Base-by-base conservation (phyloP, 2,797 vertebrate genomes). In the Agapornis canus region DNA sequence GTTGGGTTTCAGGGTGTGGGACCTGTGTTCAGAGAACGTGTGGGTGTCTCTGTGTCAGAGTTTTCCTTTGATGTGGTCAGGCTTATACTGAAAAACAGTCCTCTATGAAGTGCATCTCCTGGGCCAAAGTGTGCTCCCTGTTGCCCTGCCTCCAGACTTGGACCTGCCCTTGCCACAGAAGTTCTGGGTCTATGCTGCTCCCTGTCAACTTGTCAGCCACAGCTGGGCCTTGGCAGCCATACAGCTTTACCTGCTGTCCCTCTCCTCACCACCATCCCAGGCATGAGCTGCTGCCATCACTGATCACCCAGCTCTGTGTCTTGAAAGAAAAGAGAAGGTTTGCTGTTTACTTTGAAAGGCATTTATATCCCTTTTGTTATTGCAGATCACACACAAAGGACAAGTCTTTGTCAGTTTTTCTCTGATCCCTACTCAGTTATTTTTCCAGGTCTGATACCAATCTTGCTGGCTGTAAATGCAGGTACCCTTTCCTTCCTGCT, bases 91-190 rank as follows among this genome's bases (percentile, higher is more conserved):
- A 42, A 78, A 92, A 68, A 29, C 13, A n/a, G 51, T 76, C 27
- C 22, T 48, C 45, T 65, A 60, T 23, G 8, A 4, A 45, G 14
- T 51, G 31, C 11, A 35, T 51, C 25, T 59, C 37, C 37, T 8
- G 40, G n/a, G 31, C 45, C 6, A 9, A 69, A 89, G 20, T 5
- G 0, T 10, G 27, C 45, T 71, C 35, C 29, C 6, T 68, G 52
- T 27, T 11, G 13, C 13, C 40, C 52, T 70, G 18, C 3, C 2
- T 17, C 17, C 37, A 0, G 0, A 10, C 51, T 48, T 0, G 1
- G 32, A 29, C 61, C 51, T 82, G 45, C 1, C 13, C 6, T 16
- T 39, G 32, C 27, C 76, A 56, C 13, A 18, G 39, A 48, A 59
- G 43, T 57, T 49, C 61, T 2, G 26, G 26, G 37, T 11, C 39